Conservation (phyloP, 2,113 vertebrate species). For the Corvus hawaiiensis region DNA sequence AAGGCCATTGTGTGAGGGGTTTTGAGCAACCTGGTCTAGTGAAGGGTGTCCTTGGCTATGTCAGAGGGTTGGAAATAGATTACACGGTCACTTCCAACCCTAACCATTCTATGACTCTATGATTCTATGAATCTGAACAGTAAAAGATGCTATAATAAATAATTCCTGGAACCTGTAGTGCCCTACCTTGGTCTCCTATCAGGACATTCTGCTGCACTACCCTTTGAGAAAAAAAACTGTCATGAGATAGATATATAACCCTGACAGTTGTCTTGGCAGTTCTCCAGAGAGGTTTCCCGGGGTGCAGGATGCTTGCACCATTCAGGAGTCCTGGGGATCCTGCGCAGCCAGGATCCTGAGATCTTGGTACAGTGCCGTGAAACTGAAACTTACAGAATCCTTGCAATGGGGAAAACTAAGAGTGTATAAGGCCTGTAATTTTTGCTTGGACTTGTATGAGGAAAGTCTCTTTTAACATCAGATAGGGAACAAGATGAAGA, state of each 20-base stretch:
- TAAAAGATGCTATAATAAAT: background rate
- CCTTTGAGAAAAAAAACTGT: background rate
- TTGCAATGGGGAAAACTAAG: background rate
- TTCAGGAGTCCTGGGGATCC: background rate
- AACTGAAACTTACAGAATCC: background rate
- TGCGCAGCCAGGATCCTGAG: background rate
- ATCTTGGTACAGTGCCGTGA: fast-evolving
- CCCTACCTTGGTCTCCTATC: background rate
- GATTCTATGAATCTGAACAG: background rate
- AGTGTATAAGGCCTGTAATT: background rate
- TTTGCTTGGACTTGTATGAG: background rate
- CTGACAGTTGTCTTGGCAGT: background rate
- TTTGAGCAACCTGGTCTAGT: background rate
- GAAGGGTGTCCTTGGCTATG: background rate
- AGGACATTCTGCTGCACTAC: background rate
- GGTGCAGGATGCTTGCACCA: background rate
- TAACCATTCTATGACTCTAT: background rate
- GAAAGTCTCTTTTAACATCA: background rate
- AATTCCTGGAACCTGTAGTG: background rate
- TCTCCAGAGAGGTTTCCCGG: background rate
- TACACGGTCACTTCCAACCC: background rate
- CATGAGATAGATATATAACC: background rate
- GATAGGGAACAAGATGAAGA: background rate
- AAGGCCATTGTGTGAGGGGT: background rate
- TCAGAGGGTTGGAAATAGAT: background rate